Base-by-base conservation (phyloP, 2,888 invertebrate genomes). In the Cosmorhoe ocellata region DNA sequence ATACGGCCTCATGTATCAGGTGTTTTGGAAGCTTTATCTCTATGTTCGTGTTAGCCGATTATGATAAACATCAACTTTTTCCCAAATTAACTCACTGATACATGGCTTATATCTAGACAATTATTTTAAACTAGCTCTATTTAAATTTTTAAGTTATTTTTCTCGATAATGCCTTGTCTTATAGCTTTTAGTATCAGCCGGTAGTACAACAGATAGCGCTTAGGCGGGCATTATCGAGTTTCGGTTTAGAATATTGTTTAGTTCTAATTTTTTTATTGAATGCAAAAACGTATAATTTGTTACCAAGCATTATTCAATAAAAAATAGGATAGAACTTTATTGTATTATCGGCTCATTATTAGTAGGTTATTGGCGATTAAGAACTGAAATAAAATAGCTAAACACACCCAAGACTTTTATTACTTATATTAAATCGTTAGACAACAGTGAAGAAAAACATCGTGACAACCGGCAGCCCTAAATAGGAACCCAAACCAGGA, bases 321-420 rank as follows among this genome's bases (percentile, higher is more conserved):
- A n/a, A 82, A 83, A 76, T 87, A 86, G 87, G 79, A 61, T 87
- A 87, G 81, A 76, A 72, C 72, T 87, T 89, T 89, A 89, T 88
- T 88, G 86, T 88, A 88, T 88, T 88, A 88, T 86, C 85, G 81
- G 90, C 89, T 90, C 90, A 89, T 89, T 87, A 86, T 81, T 87
- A 77, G 81, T 88, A 90, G 87, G 86, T 84, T 87, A 88, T 84
- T 84, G 87, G 89, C 90, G 86, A 84, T 86, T 90, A 90, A 88
- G 90, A 90, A 90, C 90, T 90, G 90, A 90, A 89, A 89, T 87
- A 88, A 90, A 89, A 79, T 88, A 90, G 88, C 85, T 88, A 88
- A 88, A 89, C 82, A 86, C 59, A 63, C 58, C 61, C 40, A 41
- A 40, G 59, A 49, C 51, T 76, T 76, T 79, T 66, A 76, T 72